These are phyloP conservation scores for Stenopsyche tienmushanensis DNA, from an alignment of 1,140 invertebrate genomes.

Conservation along the genomic window DNA sequence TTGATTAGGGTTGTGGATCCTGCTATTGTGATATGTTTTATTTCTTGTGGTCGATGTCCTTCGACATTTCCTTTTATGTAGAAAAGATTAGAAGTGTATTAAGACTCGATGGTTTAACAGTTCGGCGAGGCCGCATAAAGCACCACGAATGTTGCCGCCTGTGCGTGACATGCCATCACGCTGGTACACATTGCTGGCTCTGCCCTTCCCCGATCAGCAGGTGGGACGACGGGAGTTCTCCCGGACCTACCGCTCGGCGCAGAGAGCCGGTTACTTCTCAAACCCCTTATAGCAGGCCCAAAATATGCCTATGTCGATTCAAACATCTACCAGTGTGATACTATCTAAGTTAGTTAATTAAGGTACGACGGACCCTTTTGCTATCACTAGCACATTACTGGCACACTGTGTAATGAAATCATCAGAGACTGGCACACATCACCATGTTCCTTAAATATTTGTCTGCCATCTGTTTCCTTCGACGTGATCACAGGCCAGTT, in stretches of 20 bases:
- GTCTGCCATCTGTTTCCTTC: no score
- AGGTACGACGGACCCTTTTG: constrained; percentile 37
- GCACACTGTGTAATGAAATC: constrained; percentile 12
- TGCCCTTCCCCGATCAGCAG: constrained; percentile 89
- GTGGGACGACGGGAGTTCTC: constrained; percentile 80
- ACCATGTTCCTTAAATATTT: neutral
- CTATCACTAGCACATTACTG: constrained; percentile 29
- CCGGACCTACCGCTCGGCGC: constrained; percentile 66
- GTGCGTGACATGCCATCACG: constrained; percentile 65
- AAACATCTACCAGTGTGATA: constrained; percentile 35
- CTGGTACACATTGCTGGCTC: constrained; percentile 86
- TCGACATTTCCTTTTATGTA: neutral
- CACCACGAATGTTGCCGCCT: constrained; percentile 44
- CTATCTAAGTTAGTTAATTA: constrained; percentile 38
- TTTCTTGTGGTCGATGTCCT: no score
- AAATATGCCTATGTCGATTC: neutral
- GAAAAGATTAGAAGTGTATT: neutral
- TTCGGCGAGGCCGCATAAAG: constrained; percentile 45
- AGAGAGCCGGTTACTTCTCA: constrained; percentile 84
- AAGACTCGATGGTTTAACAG: constrained; percentile 43
- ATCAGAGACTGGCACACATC: neutral
- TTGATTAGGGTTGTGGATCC: no score
- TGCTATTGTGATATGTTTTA: no score
- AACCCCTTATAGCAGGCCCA: constrained; percentile 50
- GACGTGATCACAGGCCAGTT: no score